Base-by-base conservation (phyloP, 2,797 vertebrate species). In the Lithobates pipiens region DNA sequence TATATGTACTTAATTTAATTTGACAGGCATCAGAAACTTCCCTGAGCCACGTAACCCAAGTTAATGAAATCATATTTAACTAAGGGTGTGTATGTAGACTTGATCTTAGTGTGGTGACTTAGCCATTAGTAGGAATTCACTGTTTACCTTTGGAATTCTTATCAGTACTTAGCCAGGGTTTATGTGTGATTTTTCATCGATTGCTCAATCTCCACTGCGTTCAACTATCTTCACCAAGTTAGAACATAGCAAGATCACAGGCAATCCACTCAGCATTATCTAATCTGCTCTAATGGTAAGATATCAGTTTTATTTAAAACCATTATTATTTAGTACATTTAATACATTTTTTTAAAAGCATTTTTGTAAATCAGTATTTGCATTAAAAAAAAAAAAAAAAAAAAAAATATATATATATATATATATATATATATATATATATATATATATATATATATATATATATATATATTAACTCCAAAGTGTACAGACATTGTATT, bases 101-200 rank as follows among this genome's bases (percentile, higher is more conserved):
- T 92, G 93, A 92, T 94, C 94, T 95, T 95, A 93, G 93, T 91
- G 93, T 94, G 93, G 94, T 94, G 95, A 96, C 94, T 96, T 94
- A 95, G 95, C 95, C 95, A 95, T 96, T 96, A 96, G 95, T 90
- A 92, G 94, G 95, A 95, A 95, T 96, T 95, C 91, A 88, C 85
- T 96, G 94, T 96, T 97, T 95, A 93, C 95, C 88, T 91, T 94
- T 88, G 88, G 79, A 94, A 95, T 95, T 93, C 94, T 96, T 96
- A 96, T 96, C 95, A 67, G 93, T 91, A 92, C 93, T 95, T 93
- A 93, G 92, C 91, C 92, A 92, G 91, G 93, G 92, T 96, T 96
- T 96, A 94, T 94, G 89, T 88, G 93, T 92, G 94, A 96, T 95
- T 94, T 94, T 94, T 94, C 90, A 92, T 92, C 92, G 93, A 96